phyloP scores from a whole-genome alignment of 2,113 vertebrate species.

The human region GRCh38 chr22:27104001-27104500 shows the following conservation, averaged over 20 bases:
- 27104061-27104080: background rate
- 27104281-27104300: background rate
- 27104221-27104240: background rate
- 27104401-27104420: background rate
- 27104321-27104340: too few relatives aligned
- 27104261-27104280: background rate
- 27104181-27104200: background rate
- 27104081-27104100: background rate
- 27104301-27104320: background rate
- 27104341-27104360: too few relatives aligned
- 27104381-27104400: background rate
- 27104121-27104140: accelerated
- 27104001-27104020: background rate
- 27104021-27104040: background rate
- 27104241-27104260: too few relatives aligned
- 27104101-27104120: background rate
- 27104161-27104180: background rate
- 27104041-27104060: background rate
- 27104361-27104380: background rate
- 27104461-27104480: too few relatives aligned
- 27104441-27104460: background rate
- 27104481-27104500: background rate
- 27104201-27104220: background rate
- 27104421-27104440: background rate
- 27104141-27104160: accelerated